Evolutionary conservation across 2,113 vertebrate species (phyloP), one percentile per base, ranked within the genome.

Genomic region (Proterorhinus semilunaris): DNA sequence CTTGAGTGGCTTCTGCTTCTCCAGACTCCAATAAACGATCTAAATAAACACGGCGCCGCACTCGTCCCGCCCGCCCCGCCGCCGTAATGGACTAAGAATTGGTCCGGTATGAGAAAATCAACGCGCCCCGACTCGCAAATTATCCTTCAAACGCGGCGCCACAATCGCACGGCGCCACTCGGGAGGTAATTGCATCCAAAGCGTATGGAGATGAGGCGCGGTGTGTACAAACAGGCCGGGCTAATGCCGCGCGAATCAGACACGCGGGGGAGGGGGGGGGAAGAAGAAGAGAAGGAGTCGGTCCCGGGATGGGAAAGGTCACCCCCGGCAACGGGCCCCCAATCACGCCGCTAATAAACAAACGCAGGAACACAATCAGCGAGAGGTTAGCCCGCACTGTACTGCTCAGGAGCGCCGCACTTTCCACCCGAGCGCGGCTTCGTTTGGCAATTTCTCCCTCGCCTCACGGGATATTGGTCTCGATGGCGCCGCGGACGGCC

Each of bases 21-120:
- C 10, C 27, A 36, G 21, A 58, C 55, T 36, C 15, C 27, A 13
- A 58, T 58, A 58, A 58, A 58, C 42, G 55, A 58, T 58, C 36
- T 58, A 58, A 58, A 58, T 58, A 58, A 58, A 58, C 55, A 58
- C 55, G 55, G 55, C 10, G 55, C 5, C 55, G 12, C 55, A 58
- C 55, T 58, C 55, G 55, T 58, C 11, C 11, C 36, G 36, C 27
- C 12, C 21, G 10, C 10, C 27, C 6, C 55, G 11, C 21, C 21
- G 12, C 21, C 5, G 55, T 58, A 58, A 58, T 58, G 55, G 17
- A 10, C 55, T 10, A 10, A 58, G 17, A 58, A 58, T 58, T 58
- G 55, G 21, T 36, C 55, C 27, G 55, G 21, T 58, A 58, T 58
- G 55, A 58, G 55, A 42, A 58, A 58, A 58, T 58, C 55, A 58